Evolutionary conservation across 2,888 invertebrate species (phyloP), one percentile per base, ranked within the genome.

Genomic region (Thymelicus lineola): DNA sequence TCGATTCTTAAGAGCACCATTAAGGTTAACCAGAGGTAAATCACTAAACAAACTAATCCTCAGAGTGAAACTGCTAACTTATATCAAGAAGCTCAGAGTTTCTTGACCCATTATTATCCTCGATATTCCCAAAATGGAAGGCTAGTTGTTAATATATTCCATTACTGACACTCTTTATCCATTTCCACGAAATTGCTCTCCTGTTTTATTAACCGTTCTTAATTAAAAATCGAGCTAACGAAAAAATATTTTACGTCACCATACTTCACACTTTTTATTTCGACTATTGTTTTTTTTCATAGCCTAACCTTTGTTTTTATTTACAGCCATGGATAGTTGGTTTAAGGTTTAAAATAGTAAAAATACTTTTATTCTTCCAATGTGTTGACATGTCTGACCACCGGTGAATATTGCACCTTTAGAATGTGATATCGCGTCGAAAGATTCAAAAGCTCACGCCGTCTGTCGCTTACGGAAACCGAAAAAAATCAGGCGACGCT

Each of bases 391-490:
- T 78, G 84, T 71, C 75, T 83, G 91, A 80, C 93, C 93, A 91
- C 93, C 91, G 79, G 79, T 84, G 81, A 82, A 86, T 84, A 80
- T 80, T 81, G 88, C 91, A 91, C 90, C 91, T 91, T 90, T 90
- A 89, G 89, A 90, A 90, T 88, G 87, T 77, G 74, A 81, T 91
- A 93, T 92, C 93, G 82, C 84, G 77, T 80, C 82, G 79, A 83
- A 83, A 91, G 93, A 93, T 93, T 91, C 90, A 92, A 91, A 91
- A 90, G 88, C 82, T 77, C 76, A 75, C 80, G 76, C 81, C 80
- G 81, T 81, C 81, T 78, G 79, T 85, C 86, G 86, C 86, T 88
- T 85, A 81, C 77, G 80, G 77, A 79, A 83, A 81, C 76, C 77
- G 75, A 80, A 83, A 87, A 83, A 85, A 80, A 77, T 75, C 76